Conservation (phyloP, 2,113 vertebrate species). For the Lathamus discolor region DNA sequence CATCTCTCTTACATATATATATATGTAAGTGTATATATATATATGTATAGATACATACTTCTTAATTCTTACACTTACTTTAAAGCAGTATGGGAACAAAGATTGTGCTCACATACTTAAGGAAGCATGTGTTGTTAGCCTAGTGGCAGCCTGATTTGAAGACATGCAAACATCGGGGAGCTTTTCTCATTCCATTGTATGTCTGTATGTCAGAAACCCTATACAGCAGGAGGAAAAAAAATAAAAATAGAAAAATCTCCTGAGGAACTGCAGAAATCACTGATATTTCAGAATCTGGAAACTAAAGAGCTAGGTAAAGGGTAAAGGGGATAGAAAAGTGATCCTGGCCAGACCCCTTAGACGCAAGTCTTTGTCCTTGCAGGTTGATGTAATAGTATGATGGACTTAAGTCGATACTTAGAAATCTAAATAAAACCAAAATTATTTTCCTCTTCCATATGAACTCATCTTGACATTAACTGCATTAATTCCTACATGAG, state of each 20-base stretch:
- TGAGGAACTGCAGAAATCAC: background rate
- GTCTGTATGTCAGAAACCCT: background rate
- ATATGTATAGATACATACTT: background rate
- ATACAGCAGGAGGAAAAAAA: background rate
- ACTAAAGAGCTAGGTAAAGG: background rate
- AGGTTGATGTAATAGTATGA: background rate
- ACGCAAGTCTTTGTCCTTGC: background rate
- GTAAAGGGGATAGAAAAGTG: background rate
- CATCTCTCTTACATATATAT: too few species aligned
- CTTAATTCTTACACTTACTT: background rate
- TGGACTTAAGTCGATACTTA: background rate
- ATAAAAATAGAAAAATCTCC: background rate
- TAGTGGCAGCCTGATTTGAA: background rate
- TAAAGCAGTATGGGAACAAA: background rate
- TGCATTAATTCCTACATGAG: background rate
- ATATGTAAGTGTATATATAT: too few species aligned
- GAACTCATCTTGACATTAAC: background rate
- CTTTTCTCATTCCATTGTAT: background rate
- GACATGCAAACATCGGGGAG: background rate
- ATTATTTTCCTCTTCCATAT: background rate
- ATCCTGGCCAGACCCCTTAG: background rate
- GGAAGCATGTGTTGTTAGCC: background rate
- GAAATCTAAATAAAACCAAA: background rate
- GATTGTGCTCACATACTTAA: background rate
- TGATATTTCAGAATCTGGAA: background rate